phyloP scores from a whole-genome alignment of 2,113 vertebrate genomes.

The Oreochromis spilurus region DNA sequence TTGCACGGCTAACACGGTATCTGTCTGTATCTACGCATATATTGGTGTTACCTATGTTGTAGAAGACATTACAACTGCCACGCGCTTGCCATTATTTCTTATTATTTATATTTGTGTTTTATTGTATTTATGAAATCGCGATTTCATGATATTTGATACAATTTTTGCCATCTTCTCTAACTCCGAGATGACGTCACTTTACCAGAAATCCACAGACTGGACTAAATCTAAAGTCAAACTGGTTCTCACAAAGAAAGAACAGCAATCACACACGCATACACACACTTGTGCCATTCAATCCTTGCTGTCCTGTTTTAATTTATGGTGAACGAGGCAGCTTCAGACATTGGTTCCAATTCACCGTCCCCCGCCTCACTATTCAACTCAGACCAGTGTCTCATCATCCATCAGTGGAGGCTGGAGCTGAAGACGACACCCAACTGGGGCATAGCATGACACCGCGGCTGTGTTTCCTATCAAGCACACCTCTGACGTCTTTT shows the following conservation, averaged over 20 bases:
- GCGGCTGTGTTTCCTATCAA: conserved; percentile 65
- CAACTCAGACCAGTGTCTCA: conserved; percentile 57
- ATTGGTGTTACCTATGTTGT: neutral
- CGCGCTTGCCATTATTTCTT: neutral
- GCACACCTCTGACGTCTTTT: conserved; percentile 54
- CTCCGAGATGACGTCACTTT: neutral
- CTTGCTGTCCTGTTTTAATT: conserved; percentile 62
- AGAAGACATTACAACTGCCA: neutral
- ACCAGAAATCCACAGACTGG: neutral
- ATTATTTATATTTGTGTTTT: neutral
- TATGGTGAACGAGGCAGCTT: conserved; percentile 60
- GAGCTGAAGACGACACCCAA: conserved; percentile 50
- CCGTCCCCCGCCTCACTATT: conserved; percentile 28
- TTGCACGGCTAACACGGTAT: conserved; percentile 15
- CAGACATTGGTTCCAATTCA: conserved; percentile 60
- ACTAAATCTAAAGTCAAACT: neutral
- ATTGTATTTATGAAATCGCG: neutral
- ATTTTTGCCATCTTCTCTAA: neutral
- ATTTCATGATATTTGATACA: neutral
- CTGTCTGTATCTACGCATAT: neutral
- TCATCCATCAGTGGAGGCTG: conserved; percentile 69
- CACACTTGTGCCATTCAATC: conserved; percentile 58
- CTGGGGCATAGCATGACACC: conserved; percentile 57
- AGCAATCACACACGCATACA: neutral
- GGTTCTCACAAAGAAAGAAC: conserved; percentile 21